Conservation (phyloP, 2,797 vertebrate species). For the Cottoperca gobio region DNA sequence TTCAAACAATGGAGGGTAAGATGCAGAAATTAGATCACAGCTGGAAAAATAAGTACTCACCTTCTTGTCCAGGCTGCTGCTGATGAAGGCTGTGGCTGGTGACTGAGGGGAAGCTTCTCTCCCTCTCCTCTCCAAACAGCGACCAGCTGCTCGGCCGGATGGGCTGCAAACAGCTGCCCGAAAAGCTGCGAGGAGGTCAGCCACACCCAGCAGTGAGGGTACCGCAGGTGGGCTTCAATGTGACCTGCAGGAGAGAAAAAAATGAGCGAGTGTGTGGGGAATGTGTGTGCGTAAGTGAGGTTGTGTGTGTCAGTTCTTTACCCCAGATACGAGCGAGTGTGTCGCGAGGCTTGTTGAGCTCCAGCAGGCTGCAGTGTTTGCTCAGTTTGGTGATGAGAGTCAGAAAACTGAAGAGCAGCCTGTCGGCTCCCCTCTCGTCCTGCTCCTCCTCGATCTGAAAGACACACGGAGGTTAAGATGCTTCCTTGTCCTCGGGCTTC, state of each 20-base stretch:
- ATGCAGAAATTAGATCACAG: not conserved
- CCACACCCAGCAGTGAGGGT: slow-evolving; percentile 98
- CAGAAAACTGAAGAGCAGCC: slow-evolving; percentile 92
- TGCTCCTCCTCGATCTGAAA: slow-evolving; percentile 90
- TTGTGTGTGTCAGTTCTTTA: slow-evolving; percentile 65
- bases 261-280: not conserved
- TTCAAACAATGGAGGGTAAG: not conserved
- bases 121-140: slow-evolving; percentile 78
- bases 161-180: slow-evolving; percentile 92
- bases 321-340: slow-evolving; percentile 88
- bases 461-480: not conserved
- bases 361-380: slow-evolving; percentile 89
- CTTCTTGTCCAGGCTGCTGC: slow-evolving; percentile 88
- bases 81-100: slow-evolving; percentile 84
- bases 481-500: not conserved
- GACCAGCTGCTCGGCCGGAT: slow-evolving; percentile 90
- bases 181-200: slow-evolving; percentile 94
- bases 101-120: slow-evolving; percentile 54
- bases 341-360: slow-evolving; percentile 83
- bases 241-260: slow-evolving; percentile 81
- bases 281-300: not conserved
- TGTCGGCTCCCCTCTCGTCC: slow-evolving; percentile 92
- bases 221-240: slow-evolving; percentile 90
- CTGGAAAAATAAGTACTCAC: slow-evolving; percentile 64
- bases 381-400: slow-evolving; percentile 91